A percentile compares a stretch with the other conserved stretches of the same genome.
Evolutionary conservation across 2,797 vertebrate species (phyloP).

Genomic region (Anomalospiza imberbis): DNA sequence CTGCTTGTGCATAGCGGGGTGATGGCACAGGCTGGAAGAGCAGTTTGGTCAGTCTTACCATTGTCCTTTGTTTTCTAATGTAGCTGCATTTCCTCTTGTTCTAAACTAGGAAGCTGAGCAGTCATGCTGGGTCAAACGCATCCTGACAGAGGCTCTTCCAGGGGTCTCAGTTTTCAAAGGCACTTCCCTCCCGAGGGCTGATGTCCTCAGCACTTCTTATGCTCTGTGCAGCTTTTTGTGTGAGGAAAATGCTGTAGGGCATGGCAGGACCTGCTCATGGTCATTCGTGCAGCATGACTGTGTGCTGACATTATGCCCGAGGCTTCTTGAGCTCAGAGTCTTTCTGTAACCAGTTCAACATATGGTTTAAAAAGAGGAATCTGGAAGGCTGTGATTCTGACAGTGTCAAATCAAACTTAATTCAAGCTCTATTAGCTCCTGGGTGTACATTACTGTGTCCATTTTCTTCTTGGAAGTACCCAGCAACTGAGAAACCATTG

Average conservation of each 20-base stretch:
- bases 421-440: neutral
- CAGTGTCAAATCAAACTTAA: neutral
- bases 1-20: rapidly evolving
- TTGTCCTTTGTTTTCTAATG: neutral
- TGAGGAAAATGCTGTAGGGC: neutral
- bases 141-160: neutral
- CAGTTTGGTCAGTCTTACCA: rapidly evolving
- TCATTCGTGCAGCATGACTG: neutral
- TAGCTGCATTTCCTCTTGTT: neutral
- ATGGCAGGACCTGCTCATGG: rapidly evolving
- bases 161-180: neutral
- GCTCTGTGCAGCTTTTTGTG: neutral
- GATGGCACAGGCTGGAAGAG: rapidly evolving
- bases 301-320: neutral
- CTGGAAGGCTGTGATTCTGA: neutral
- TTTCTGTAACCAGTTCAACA: neutral
- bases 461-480: neutral
- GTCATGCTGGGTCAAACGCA: rapidly evolving
- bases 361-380: neutral
- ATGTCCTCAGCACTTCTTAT: neutral
- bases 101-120: neutral
- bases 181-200: rapidly evolving
- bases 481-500: neutral
- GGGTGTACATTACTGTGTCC: neutral
- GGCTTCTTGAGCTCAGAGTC: neutral